Evolutionary conservation across 2,888 invertebrate genomes (phyloP), one percentile per base, ranked within the genome.

Genomic region (Epirrhoe tristata): DNA sequence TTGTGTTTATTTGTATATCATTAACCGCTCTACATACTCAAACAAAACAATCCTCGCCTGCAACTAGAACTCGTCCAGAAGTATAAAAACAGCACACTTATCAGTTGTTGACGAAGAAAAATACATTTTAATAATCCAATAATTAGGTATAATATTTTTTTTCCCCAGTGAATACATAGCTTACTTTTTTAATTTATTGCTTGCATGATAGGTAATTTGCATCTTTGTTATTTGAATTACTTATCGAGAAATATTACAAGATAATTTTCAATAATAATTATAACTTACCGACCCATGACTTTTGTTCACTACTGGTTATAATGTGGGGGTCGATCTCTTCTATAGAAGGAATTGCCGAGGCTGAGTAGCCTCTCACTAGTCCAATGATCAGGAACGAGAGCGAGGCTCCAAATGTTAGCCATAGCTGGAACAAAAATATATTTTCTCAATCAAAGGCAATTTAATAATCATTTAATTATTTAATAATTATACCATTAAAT

Each of bases 301-400:
- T 91, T 70, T 93, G 91, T 75, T 94, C 91, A 71, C 89, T 90
- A 63, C 78, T 77, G 56, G 91, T 87, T 58, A 94, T 89, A 12
- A 94, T 83, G 39, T 90, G 78, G 0, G 91, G 88, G 70, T 92
- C 87, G 50, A 78, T 66, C 32, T 75, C 80, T 72, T 91, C 86
- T 74, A 95, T 93, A 8, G 95, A 95, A 0, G 94, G 94, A 17
- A 95, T 85, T 0, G 94, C 95, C 4, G 95, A 94, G 0, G 95
- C 93, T 0, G 95, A 94, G 83, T 94, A 95, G 0, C 95, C 95
- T 74, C 95, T 81, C 58, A 94, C 94, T 66, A 95, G 82, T 0
- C 95, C 95, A 67, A 95, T 94, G 75, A 94, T 93, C 48, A 95
- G 85, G 79, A 95, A 95, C 10, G 94, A 93, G 74, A 95, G 77